phyloP scores from a whole-genome alignment of 2,797 vertebrate species.

The Sebastes kiyomatsui region DNA sequence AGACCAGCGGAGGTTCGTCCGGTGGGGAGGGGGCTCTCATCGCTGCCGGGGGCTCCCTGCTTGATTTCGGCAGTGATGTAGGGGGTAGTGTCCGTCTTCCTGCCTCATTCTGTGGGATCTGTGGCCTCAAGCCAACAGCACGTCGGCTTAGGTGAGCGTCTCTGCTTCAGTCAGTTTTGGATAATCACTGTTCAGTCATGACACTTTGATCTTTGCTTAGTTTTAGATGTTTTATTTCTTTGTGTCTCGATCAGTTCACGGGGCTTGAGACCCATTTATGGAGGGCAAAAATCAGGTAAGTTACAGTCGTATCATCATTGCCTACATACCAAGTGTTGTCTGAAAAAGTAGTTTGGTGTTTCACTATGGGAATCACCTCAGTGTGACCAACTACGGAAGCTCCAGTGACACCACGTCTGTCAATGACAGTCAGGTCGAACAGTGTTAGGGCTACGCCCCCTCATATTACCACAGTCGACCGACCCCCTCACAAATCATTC shows the following conservation, averaged over 20 bases:
- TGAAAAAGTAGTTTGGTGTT: not conserved
- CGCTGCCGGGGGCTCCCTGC: conserved; percentile 83
- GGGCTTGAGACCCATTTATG: conserved; percentile 70
- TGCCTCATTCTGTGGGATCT: conserved; percentile 85
- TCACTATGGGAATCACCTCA: too few species aligned
- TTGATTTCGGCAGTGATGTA: conserved; percentile 82
- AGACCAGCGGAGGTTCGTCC: conserved; percentile 88
- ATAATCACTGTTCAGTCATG: not conserved
- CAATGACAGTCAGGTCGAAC: too few species aligned
- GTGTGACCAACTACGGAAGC: too few species aligned
- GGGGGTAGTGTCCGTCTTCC: conserved; percentile 86
- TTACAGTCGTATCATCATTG: not conserved
- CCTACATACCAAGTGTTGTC: fast-evolving
- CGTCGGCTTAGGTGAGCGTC: conserved; percentile 82
- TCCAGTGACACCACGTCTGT: too few species aligned
- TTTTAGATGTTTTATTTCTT: not conserved
- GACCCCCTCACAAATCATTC: too few species aligned
- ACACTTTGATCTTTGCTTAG: not conserved
- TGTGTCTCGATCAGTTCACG: conserved; percentile 73
- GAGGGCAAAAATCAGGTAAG: conserved; percentile 88
- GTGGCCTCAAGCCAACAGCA: conserved; percentile 83
- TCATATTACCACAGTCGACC: too few species aligned
- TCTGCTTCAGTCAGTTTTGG: not conserved
- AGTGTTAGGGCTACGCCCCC: too few species aligned
- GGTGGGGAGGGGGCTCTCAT: conserved; percentile 87